A percentile compares a stretch with the other conserved stretches of the same genome.
phyloP scores from a whole-genome alignment of 2,797 vertebrate species.

The Poeciliopsis turneri region DNA sequence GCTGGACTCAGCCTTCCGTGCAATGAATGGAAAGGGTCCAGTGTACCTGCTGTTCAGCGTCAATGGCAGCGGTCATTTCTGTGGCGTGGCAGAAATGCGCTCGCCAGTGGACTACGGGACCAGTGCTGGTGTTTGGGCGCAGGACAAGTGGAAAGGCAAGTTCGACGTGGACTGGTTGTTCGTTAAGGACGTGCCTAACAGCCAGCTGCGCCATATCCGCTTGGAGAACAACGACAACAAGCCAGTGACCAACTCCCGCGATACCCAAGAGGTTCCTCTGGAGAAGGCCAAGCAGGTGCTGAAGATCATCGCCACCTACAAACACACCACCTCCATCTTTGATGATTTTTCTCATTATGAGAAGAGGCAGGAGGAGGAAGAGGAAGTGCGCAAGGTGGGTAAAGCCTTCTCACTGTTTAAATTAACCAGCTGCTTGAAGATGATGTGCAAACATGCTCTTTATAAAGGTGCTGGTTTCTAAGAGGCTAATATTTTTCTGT shows the following conservation, averaged over 20 bases:
- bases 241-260: constrained; percentile 96
- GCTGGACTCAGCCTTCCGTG: constrained; percentile 91
- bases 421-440: background rate
- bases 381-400: constrained; percentile 93
- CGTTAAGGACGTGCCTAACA: constrained; percentile 97
- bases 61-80: constrained; percentile 97
- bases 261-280: constrained; percentile 96
- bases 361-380: constrained; percentile 96
- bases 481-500: constrained; percentile 22
- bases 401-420: background rate
- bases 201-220: constrained; percentile 94
- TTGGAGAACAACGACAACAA: constrained; percentile 99
- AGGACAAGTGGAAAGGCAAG: constrained; percentile 99
- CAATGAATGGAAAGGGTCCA: constrained; percentile 87
- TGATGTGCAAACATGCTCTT: background rate
- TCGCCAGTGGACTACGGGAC: constrained; percentile 97
- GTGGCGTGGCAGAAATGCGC: constrained; percentile 95
- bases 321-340: constrained; percentile 98
- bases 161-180: constrained; percentile 98
- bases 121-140: constrained; percentile 96
- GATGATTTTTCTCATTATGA: constrained; percentile 98
- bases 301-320: constrained; percentile 94
- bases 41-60: constrained; percentile 96
- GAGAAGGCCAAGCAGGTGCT: constrained; percentile 97
- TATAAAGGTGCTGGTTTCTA: background rate